Evolutionary conservation across 2,797 vertebrate species (phyloP).

Genomic region (Malacoctenus gilli): DNA sequence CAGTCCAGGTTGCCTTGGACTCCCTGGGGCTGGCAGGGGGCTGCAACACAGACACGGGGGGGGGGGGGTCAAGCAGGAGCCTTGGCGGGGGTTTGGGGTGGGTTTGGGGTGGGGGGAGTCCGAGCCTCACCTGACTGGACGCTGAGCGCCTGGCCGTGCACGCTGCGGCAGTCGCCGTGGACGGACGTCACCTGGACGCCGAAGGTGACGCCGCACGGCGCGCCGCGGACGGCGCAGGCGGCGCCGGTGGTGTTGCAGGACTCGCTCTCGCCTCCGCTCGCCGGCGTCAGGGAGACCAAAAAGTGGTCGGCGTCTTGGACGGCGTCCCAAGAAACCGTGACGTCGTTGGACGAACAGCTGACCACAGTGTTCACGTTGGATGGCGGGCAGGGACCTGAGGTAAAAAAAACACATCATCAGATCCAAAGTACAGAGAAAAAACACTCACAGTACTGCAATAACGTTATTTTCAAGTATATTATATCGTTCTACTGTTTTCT

Average conservation of each 20-base stretch:
- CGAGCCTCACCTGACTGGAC: conserved; percentile 59
- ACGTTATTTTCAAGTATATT: too few relatives aligned
- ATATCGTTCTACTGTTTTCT: too few relatives aligned
- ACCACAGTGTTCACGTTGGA: conserved; percentile 61
- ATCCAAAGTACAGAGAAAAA: too few relatives aligned
- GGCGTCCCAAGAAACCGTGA: conserved; percentile 67
- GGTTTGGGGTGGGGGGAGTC: neutral
- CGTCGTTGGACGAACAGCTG: conserved; percentile 55
- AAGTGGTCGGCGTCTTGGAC: conserved; percentile 53
- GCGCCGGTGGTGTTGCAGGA: conserved; percentile 67
- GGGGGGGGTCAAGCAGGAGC: neutral
- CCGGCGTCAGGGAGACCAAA: conserved; percentile 38
- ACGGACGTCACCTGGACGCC: conserved; percentile 61
- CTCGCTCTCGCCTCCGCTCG: conserved; percentile 20
- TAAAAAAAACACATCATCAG: neutral
- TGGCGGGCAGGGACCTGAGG: conserved; percentile 73
- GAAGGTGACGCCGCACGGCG: conserved; percentile 70
- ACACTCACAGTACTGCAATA: too few relatives aligned
- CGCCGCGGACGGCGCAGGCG: conserved; percentile 48
- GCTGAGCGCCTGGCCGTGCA: conserved; percentile 26
- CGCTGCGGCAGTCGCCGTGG: conserved; percentile 59
- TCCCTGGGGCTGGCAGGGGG: conserved; percentile 73
- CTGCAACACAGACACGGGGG: conserved; percentile 55
- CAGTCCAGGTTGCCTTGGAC: conserved; percentile 66
- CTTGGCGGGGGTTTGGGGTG: neutral